Conservation (phyloP, 2,888 invertebrate genomes). For the Trachelus tabidus region DNA sequence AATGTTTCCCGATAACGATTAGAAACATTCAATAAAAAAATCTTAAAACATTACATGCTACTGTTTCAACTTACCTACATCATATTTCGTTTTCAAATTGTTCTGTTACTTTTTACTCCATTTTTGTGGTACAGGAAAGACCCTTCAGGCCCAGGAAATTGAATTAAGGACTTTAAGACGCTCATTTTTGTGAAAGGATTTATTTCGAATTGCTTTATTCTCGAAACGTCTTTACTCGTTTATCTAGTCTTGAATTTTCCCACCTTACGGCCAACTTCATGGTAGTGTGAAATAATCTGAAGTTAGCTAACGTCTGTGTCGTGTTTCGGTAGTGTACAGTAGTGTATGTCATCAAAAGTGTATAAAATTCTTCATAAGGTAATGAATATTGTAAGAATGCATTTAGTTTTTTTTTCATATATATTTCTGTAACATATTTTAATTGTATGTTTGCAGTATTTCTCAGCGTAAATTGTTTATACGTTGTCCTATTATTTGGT, state of each 20-base stretch:
- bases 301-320: not conserved
- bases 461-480: not conserved
- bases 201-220: not conserved
- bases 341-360: not conserved
- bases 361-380: not conserved
- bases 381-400: not conserved
- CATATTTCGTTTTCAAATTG: not conserved
- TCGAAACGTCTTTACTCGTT: not conserved
- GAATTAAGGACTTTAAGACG: not conserved
- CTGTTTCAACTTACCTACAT: not conserved
- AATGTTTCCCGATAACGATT: slow-evolving; percentile 49
- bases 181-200: not conserved
- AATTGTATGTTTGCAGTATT: not conserved
- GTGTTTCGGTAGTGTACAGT: not conserved
- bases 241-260: not conserved
- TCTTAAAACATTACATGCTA: not conserved
- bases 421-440: not conserved
- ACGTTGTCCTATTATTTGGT: not conserved
- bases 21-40: slow-evolving; percentile 47
- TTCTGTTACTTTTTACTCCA: not conserved
- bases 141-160: not conserved
- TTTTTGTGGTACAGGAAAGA: not conserved
- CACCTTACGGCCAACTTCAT: not conserved
- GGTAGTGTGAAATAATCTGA: not conserved
- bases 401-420: not conserved